These are phyloP conservation scores for Myocastor coypus DNA, from an alignment of 2,113 vertebrate genomes.

Conservation along the genomic window DNA sequence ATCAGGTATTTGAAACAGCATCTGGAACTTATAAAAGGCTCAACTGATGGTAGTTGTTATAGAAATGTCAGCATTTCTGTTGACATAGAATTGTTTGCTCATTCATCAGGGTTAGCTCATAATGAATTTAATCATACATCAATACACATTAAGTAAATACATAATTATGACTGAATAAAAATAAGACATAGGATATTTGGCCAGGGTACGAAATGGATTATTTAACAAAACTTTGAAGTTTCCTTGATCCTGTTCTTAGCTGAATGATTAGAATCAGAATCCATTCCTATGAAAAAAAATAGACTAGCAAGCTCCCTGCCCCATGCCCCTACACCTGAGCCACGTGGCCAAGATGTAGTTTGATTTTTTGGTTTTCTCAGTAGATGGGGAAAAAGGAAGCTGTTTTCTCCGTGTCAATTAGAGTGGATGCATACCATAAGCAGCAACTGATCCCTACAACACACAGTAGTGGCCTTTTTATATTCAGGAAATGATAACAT, in stretches of 20 bases:
- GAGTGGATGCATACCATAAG: not conserved
- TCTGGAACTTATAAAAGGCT: not conserved
- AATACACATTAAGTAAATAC: not conserved
- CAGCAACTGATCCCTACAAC: not conserved
- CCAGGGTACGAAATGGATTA: not conserved
- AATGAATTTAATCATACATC: not conserved
- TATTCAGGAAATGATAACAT: constrained; percentile 44
- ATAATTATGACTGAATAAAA: constrained; percentile 30
- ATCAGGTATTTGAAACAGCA: not conserved
- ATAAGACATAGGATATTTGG: constrained; percentile 22
- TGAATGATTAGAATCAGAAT: not conserved
- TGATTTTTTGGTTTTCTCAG: constrained; percentile 15
- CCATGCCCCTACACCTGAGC: not conserved
- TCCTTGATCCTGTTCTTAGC: not conserved
- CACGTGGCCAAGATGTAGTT: not conserved
- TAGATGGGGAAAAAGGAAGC: not conserved
- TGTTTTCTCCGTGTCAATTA: constrained; percentile 1
- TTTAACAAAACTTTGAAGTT: not conserved
- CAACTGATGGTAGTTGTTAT: not conserved
- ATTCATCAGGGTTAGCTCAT: constrained; percentile 27
- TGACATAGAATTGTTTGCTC: constrained; percentile 10
- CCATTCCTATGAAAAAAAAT: not conserved
- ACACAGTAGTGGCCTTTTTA: not conserved
- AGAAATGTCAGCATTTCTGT: not conserved
- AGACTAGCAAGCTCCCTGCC: not conserved